These are phyloP conservation scores for Helarctos malayanus DNA, from an alignment of 2,797 vertebrate species.

Conservation along the genomic window DNA sequence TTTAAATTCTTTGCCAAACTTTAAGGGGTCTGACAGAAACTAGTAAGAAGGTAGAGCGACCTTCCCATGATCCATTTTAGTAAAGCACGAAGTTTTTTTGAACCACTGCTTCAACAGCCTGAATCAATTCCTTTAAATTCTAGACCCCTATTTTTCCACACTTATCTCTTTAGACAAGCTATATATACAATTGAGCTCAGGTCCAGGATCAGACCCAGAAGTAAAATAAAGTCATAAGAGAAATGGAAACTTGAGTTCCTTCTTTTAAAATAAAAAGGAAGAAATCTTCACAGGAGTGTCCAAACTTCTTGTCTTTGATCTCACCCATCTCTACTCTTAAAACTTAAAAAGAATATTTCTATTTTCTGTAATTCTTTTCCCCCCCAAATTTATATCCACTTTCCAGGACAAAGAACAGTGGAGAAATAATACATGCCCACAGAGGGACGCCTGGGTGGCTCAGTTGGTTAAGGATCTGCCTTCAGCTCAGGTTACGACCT, in stretches of 20 bases:
- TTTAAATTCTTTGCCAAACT: conserved; percentile 23
- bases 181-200: conserved; percentile 20
- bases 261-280: neutral
- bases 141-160: neutral
- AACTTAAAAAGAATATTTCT: neutral
- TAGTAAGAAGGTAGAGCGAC: neutral
- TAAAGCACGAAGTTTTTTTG: conserved; percentile 36
- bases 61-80: neutral
- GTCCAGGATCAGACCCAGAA: conserved; percentile 30
- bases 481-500: neutral
- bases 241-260: neutral
- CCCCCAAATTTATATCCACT: neutral
- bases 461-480: neutral
- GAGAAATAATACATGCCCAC: neutral
- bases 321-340: neutral
- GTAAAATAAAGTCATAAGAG: neutral
- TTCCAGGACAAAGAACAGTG: neutral
- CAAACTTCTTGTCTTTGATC: neutral
- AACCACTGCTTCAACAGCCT: conserved; percentile 13
- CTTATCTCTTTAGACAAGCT: neutral
- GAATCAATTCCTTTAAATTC: conserved; percentile 23
- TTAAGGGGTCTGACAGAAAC: conserved; percentile 52
- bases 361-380: neutral
- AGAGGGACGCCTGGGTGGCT: neutral
- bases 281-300: neutral